Evolutionary conservation across 2,797 vertebrate species (phyloP), one percentile per base, ranked within the genome.

Genomic region (Schizopygopsis malacanthus): DNA sequence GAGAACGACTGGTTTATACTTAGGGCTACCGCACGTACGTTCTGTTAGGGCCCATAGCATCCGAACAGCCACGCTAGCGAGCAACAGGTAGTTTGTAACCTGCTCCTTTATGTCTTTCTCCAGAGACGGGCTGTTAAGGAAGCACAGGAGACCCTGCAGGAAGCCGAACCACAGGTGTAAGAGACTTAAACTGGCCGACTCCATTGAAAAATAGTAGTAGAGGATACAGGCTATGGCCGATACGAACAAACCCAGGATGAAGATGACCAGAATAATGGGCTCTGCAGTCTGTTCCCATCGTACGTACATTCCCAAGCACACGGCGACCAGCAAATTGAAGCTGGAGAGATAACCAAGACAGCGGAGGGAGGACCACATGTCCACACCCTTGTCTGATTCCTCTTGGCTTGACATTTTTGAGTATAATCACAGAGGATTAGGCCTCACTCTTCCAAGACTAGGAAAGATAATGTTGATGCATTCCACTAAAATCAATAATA

Each of bases 121-220:
- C 92, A 99, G 95, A n/a, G 92, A 86, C 2, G 96, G 93, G 92
- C 95, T 96, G 92, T 98, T 97, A 86, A 99, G 95, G 92, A 99
- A 98, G 93, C 98, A 99, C 47, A 98, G 94, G 41, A 99, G 97
- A 52, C 98, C 98, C 39, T 99, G 97, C 87, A 99, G 92, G 91
- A 99, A 99, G 91, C 98, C 98, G 87, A 97, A 97, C 98, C 98
- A 99, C 90, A 99, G 94, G 90, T 97, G 98, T 90, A 97, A 98
- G 79, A 99, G 94, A 91, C 98, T 98, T 88, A 97, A 91, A 89
- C 98, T 99, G 90, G 98, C 98, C 69, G 96, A 94, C 94, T 98
- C 96, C 97, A 99, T 99, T n/a, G 96, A 96, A 93, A 99, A 99
- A 93, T 99, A 99, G 88, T 99, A 99, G 93, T 99, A 96, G 65